Evolutionary conservation across 2,888 invertebrate genomes (phyloP), one percentile per base, ranked within the genome.

Genomic region (Euphydryas editha): DNA sequence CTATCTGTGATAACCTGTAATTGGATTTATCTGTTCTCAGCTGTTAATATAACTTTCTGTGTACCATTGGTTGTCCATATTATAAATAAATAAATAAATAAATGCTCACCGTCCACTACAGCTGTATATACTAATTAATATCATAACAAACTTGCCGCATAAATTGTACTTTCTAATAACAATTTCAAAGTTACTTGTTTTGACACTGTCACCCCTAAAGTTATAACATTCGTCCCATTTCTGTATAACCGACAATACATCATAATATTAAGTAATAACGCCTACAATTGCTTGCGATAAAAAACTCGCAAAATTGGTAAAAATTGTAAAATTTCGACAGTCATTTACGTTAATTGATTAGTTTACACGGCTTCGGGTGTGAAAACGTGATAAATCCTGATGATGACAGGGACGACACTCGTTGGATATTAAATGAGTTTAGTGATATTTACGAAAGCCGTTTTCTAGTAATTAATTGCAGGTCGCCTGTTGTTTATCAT

Each of bases 151-250:
- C 70, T 75, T 73, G 65, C 62, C 59, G 65, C 75, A 75, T 75
- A 75, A 75, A 75, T 75, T 75, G 64, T 72, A 71, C 70, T 73
- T 70, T 73, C 67, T 69, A 72, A 75, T 73, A 73, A 72, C 72
- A 76, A 76, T 75, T 74, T 73, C 66, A 62, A 70, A 70, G 59
- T 62, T 67, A 61, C 65, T 72, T 75, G 72, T 73, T 72, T 69
- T 73, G 72, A 68, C 66, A 67, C 60, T 69, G 73, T 72, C 73
- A 67, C 62, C 69, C 68, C 47, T 44, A 24, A 61, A 64, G 39
- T 62, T 64, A 66, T 58, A 60, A 61, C 49, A 57, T 61, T 58
- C 51, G n/a, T 30, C 51, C 51, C 42, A 51, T 61, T 54, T 18
- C 37, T 13, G 37, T 13, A 56, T 37, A 37, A 20, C 17, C 37